Evolutionary conservation across 2,888 invertebrate genomes (phyloP), one percentile per base, ranked within the genome.

Genomic region (Glaucopsyche alexis): DNA sequence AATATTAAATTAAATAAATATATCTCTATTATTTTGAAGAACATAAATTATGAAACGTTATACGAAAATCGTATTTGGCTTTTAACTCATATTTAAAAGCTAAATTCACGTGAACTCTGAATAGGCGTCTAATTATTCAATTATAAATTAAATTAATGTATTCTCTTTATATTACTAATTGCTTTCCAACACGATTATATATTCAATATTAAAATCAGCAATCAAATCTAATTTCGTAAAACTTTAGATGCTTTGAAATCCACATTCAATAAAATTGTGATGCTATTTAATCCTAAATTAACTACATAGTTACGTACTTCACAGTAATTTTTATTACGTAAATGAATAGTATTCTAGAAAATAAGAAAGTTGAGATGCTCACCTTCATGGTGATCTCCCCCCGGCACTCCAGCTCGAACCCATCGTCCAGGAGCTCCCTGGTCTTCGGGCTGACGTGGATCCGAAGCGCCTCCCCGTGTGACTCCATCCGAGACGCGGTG

Each of bases 331-430:
- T 29, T 29, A 29, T 29, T 29, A 29, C 4, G 1, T 29, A 29
- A 29, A 29, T 29, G 2, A 29, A 29, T 29, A 29, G 29, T n/a
- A n/a, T 29, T 29, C 29, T 29, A 4, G 4, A 29, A 29, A 29
- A 29, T 29, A 29, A 4, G 29, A 29, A 1, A 29, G 29, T 29
- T 29, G 29, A 29, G 29, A 29, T 29, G n/a, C n/a, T n/a, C 90
- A 97, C 98, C 95, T 99, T 99, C 95, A 99, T 96, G 78, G 96
- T 96, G 45, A 99, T 96, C 84, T 96, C 96, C 70, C 99, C 99
- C 78, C 99, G 93, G 77, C 96, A 95, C 75, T 96, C 96, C 52
- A 98, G 91, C 67, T 96, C 95, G 81, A 99, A 99, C 70, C 96
- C 96, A 73, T 96, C 96, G 82, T 98, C 98, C 77, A 99, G 91